Conservation (phyloP, 2,888 invertebrate genomes). For the Molorchus minor region DNA sequence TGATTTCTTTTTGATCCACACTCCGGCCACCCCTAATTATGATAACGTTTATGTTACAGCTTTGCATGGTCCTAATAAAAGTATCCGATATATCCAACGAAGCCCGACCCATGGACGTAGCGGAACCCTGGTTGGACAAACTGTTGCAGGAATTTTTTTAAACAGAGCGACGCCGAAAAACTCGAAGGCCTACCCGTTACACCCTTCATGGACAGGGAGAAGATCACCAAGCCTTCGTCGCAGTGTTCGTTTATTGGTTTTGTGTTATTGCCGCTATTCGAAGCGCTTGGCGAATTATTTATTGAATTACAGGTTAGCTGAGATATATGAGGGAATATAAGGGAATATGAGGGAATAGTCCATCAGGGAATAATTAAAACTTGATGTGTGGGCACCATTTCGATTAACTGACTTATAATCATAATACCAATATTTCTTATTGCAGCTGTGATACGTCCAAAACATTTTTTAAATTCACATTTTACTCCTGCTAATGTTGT, state of each 20-base stretch:
- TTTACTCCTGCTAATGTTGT: too few species aligned
- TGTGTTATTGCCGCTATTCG: constrained; percentile 81
- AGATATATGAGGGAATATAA: neutral
- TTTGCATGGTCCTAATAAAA: constrained; percentile 84
- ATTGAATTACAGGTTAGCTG: constrained; percentile 76
- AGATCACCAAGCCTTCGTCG: constrained; percentile 84
- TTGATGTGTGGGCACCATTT: too few species aligned
- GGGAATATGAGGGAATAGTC: too few species aligned
- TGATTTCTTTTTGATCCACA: too few species aligned
- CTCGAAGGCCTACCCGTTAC: constrained; percentile 84
- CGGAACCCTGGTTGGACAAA: constrained; percentile 84
- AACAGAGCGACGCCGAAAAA: constrained; percentile 83
- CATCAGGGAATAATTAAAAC: too few species aligned
- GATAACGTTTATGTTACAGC: constrained; percentile 60
- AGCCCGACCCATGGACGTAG: constrained; percentile 82
- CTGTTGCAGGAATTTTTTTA: constrained; percentile 78
- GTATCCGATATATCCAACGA: constrained; percentile 87
- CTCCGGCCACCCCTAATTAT: too few species aligned
- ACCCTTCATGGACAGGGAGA: constrained; percentile 87
- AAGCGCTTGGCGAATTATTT: constrained; percentile 78
- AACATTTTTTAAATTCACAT: too few species aligned
- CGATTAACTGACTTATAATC: too few species aligned
- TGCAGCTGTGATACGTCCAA: too few species aligned
- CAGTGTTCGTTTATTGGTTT: constrained; percentile 86
- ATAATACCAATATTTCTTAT: too few species aligned